Base-by-base conservation (phyloP, 1,140 invertebrate species). In the Drosophila lowei region DNA sequence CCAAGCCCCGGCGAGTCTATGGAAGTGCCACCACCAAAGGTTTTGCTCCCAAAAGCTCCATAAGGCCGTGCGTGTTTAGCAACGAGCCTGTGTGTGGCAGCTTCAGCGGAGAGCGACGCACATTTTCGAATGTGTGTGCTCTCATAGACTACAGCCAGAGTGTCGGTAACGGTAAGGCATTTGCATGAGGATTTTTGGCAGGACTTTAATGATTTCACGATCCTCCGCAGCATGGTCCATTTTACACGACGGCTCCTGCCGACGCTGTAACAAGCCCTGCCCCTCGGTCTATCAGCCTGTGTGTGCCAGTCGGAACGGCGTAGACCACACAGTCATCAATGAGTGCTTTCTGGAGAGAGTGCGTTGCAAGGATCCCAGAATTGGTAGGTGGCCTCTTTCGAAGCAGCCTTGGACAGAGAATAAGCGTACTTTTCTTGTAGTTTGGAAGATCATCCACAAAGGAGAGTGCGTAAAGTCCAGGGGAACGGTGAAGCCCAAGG, bases 301-400 rank as follows among this genome's bases (percentile, higher is more conserved):
- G 43, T 90, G 89, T 63, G 80, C 77, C n/a, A 79, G 41, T 18
- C 63, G 80, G 11, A 86, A 90, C 25, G 84, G 84, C 48, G 48
- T 83, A 7, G 59, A 74, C 15, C 77, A 90, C 50, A 90, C 89
- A 6, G 86, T 90, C 47, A 70, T 90, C 38, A 90, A 90, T 43
- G 78, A 89, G 28, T 90, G 89, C 41, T 90, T 83, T 30, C 48
- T 86, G 55, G 73, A 89, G 25, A 60, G 86, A 16, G 78, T 77
- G 7, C 72, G 85, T 43, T 90, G 89, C 67, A 79, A 75, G 64
- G 79, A 89, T 61, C 83, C 83, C 6, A 62, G 42, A 8, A 89
- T 62, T 16, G 44, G 83, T 88, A 52, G 70, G 85, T 49, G 38
- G 15, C 3, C 5, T 3, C 8, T 25, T 4, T 6, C 0, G 23